These are phyloP conservation scores for Rostratula benghalensis DNA, from an alignment of 2,113 vertebrate species.

Conservation along the genomic window DNA sequence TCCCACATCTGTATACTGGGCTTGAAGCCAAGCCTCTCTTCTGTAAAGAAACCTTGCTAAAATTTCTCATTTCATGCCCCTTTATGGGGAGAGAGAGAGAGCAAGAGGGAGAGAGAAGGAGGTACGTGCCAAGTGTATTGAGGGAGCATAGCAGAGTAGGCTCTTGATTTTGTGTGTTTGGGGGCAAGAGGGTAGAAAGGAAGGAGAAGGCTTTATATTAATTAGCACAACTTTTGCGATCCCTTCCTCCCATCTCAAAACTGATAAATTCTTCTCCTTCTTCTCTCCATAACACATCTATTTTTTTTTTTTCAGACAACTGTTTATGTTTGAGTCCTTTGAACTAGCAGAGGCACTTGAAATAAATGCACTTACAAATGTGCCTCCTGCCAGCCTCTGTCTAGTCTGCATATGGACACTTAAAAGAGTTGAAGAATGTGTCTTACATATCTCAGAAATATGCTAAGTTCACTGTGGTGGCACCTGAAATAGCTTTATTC, in stretches of 20 bases:
- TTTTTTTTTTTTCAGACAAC: not conserved
- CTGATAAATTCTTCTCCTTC: not conserved
- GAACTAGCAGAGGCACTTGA: slow-evolving; percentile 47
- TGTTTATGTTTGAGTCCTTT: slow-evolving; percentile 27
- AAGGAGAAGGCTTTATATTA: slow-evolving; percentile 19
- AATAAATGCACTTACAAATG: slow-evolving; percentile 34
- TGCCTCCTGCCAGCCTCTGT: slow-evolving; percentile 35
- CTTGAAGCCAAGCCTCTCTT: slow-evolving; percentile 27
- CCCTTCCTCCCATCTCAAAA: slow-evolving; percentile 12
- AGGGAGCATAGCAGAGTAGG: not conserved
- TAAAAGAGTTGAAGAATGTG: slow-evolving; percentile 1
- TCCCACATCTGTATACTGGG: not conserved
- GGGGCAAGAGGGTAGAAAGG: not conserved
- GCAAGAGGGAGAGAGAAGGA: not conserved
- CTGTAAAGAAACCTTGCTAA: slow-evolving; percentile 24
- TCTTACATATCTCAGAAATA: slow-evolving; percentile 19
- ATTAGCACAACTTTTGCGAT: slow-evolving; percentile 3
- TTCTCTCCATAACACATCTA: not conserved
- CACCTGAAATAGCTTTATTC: slow-evolving; percentile 41
- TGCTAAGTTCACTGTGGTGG: slow-evolving; percentile 35
- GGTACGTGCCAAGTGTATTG: not conserved
- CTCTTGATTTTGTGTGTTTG: not conserved
- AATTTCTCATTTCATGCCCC: slow-evolving; percentile 37
- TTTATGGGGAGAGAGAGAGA: not conserved
- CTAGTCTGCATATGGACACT: slow-evolving; percentile 38